Evolutionary conservation across 2,797 vertebrate genomes (phyloP).

Genomic region (Selene dorsalis): DNA sequence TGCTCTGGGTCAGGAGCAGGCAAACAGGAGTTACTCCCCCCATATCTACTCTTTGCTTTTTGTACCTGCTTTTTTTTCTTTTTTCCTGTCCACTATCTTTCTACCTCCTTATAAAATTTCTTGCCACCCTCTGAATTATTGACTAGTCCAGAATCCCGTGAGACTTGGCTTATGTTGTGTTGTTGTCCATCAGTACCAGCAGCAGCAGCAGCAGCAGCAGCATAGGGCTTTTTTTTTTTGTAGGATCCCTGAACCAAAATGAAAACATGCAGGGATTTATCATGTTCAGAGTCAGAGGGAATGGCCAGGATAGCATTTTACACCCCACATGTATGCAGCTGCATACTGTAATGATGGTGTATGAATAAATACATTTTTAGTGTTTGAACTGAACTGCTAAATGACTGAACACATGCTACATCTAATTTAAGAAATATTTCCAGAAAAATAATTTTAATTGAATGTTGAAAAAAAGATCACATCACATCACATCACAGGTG

Average conservation of each 20-base stretch:
- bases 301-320: slow-evolving; percentile 10
- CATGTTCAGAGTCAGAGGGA: slow-evolving; percentile 12
- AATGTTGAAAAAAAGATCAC: not conserved
- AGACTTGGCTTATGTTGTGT: slow-evolving; percentile 61
- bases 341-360: slow-evolving; percentile 3
- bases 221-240: slow-evolving; percentile 15
- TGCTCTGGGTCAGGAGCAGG: slow-evolving; percentile 74
- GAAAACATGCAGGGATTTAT: slow-evolving; percentile 37
- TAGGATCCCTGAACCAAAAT: slow-evolving; percentile 48
- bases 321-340: not conserved
- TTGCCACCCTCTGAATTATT: slow-evolving; percentile 82
- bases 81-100: slow-evolving; percentile 54
- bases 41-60: slow-evolving; percentile 52
- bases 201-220: too few species aligned
- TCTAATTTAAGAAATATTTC: not conserved
- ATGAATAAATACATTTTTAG: slow-evolving; percentile 32
- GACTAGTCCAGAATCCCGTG: slow-evolving; percentile 75
- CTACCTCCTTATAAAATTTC: slow-evolving; percentile 76
- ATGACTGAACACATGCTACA: slow-evolving; percentile 1
- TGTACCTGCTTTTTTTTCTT: not conserved
- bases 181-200: slow-evolving; percentile 64
- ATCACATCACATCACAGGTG: too few species aligned
- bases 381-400: not conserved
- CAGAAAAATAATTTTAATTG: not conserved
- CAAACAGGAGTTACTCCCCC: slow-evolving; percentile 57